phyloP scores from a whole-genome alignment of 1,140 invertebrate species.

The Carposina sasakii region DNA sequence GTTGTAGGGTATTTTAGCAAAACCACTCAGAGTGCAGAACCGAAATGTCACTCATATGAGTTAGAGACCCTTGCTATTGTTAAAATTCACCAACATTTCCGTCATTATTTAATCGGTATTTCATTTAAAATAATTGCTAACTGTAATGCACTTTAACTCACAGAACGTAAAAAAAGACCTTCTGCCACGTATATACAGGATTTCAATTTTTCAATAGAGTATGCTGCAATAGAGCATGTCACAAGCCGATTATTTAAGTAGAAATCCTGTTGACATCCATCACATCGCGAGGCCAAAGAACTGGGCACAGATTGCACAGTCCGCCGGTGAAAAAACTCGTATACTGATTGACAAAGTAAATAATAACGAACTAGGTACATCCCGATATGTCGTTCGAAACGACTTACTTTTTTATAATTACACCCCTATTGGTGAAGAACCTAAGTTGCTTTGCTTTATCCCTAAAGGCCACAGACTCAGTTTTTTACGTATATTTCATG shows the following conservation, averaged over 20 bases:
- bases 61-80: slow-evolving; percentile 37
- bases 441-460: slow-evolving; percentile 6
- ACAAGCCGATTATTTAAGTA: slow-evolving; percentile 8
- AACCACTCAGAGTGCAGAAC: slow-evolving; percentile 22
- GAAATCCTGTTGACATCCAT: neutral
- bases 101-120: slow-evolving; percentile 39
- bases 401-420: slow-evolving; percentile 7
- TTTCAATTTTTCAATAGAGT: slow-evolving; percentile 1
- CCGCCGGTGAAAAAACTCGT: slow-evolving; percentile 1
- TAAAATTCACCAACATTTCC: slow-evolving; percentile 29
- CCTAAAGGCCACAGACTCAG: slow-evolving; percentile 14
- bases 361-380: neutral
- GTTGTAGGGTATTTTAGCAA: slow-evolving; percentile 33
- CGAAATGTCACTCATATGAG: slow-evolving; percentile 35
- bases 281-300: neutral
- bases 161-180: slow-evolving; percentile 29
- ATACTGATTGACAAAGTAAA: slow-evolving; percentile 3
- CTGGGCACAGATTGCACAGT: slow-evolving; percentile 1
- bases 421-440: neutral
- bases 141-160: slow-evolving; percentile 38
- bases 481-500: slow-evolving; percentile 22
- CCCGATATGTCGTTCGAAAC: neutral
- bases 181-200: slow-evolving; percentile 7
- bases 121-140: slow-evolving; percentile 46
- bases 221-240: slow-evolving; percentile 10